Conservation (phyloP, 2,888 invertebrate species). For the Resseliella maxima region DNA sequence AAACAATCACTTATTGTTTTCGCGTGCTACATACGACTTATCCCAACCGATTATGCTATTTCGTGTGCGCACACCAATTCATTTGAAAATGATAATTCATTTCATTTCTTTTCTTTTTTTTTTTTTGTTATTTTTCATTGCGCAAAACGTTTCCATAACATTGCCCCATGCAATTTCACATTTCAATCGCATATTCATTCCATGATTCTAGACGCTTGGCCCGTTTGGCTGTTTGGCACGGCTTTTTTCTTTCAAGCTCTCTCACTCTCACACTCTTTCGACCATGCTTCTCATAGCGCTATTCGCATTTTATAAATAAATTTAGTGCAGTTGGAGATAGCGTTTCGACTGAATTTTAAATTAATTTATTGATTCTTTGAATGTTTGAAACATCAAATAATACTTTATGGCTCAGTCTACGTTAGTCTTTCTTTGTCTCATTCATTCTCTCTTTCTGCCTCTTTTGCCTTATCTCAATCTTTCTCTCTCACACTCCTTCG, state of each 20-base stretch:
- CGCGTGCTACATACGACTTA: background rate
- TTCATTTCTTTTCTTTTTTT: too few species aligned
- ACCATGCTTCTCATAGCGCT: background rate
- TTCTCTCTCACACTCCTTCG: background rate
- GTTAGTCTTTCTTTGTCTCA: too few species aligned
- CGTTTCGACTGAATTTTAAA: slow-evolving; percentile 1
- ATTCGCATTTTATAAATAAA: slow-evolving; percentile 10
- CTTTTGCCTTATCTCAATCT: too few species aligned
- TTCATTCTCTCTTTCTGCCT: too few species aligned
- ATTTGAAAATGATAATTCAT: slow-evolving; percentile 6
- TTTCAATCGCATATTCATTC: background rate
- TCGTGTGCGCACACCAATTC: background rate
- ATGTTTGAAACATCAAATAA: background rate
- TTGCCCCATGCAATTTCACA: slow-evolving; percentile 16
- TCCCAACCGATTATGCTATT: background rate
- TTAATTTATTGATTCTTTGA: background rate
- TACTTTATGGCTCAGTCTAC: background rate
- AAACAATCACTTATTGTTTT: slow-evolving; percentile 43
- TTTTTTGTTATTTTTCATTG: background rate
- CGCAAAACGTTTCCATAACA: slow-evolving; percentile 8
- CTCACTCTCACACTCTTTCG: background rate
- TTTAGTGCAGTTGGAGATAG: slow-evolving; percentile 4
- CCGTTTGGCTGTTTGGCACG: background rate
- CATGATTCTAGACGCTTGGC: background rate
- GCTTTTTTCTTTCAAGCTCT: background rate